These are phyloP conservation scores for Drosophila arizonae DNA, from an alignment of 1,140 invertebrate species.

Conservation along the genomic window DNA sequence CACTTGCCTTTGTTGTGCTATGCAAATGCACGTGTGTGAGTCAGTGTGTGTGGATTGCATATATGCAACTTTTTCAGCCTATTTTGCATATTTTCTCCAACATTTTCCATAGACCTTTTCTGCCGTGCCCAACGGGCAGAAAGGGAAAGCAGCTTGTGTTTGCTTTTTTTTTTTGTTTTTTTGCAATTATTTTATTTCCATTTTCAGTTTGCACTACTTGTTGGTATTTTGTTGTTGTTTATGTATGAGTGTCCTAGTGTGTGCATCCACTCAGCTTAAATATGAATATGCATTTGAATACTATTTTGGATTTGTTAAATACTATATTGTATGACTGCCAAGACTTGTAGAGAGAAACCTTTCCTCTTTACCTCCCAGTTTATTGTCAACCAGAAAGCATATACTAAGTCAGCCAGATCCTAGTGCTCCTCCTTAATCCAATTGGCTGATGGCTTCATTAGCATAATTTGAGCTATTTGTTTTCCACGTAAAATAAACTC, in stretches of 20 bases:
- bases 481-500: slow-evolving; percentile 17
- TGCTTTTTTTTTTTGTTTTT: slow-evolving; percentile 15
- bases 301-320: slow-evolving; percentile 1
- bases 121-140: slow-evolving; percentile 33
- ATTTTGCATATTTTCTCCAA: slow-evolving; percentile 60
- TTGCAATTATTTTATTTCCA: slow-evolving; percentile 64
- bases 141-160: slow-evolving; percentile 56
- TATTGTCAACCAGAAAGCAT: not conserved
- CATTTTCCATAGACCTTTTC: slow-evolving; percentile 39
- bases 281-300: slow-evolving; percentile 27
- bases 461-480: slow-evolving; percentile 4
- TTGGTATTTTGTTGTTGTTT: slow-evolving; percentile 5
- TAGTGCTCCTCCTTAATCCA: not conserved
- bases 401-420: not conserved
- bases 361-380: too few species aligned
- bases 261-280: slow-evolving; percentile 22
- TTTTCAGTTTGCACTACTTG: slow-evolving; percentile 20
- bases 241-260: not conserved
- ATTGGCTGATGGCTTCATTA: slow-evolving; percentile 15
- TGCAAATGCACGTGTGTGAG: slow-evolving; percentile 37
- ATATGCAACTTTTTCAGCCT: slow-evolving; percentile 66
- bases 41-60: slow-evolving; percentile 19
- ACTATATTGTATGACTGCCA: too few species aligned
- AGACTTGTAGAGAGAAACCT: too few species aligned
- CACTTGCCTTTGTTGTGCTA: slow-evolving; percentile 25